phyloP scores from a whole-genome alignment of 2,888 invertebrate species.

The Leptogaster cylindrica region DNA sequence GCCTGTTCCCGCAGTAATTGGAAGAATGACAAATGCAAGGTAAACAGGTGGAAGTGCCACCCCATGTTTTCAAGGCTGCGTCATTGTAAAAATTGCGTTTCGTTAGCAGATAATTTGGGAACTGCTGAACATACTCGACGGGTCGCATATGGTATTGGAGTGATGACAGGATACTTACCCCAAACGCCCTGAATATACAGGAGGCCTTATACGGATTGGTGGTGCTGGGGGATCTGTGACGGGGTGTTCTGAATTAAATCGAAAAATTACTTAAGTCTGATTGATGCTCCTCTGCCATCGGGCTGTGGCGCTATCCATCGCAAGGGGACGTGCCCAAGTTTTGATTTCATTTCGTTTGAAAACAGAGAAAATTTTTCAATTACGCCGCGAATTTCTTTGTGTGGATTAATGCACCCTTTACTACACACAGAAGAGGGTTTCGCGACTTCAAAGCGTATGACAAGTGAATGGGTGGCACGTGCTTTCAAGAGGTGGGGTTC shows the following conservation, averaged over 20 bases:
- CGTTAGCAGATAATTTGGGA: background rate
- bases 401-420: conserved; percentile 4
- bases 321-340: conserved; percentile 34
- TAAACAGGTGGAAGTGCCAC: background rate
- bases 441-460: conserved; percentile 31
- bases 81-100: background rate
- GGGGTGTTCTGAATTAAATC: conserved; percentile 35
- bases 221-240: too few relatives aligned
- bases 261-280: conserved; percentile 33
- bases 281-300: conserved; percentile 16
- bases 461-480: conserved; percentile 30
- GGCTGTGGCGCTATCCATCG: conserved; percentile 18
- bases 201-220: too few relatives aligned
- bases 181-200: too few relatives aligned
- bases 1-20: background rate
- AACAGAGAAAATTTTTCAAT: conserved; percentile 30
- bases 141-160: background rate
- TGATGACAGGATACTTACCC: background rate
- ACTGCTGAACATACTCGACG: background rate
- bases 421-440: background rate
- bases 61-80: background rate
- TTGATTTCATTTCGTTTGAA: conserved; percentile 22
- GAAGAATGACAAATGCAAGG: background rate
- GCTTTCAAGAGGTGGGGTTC: conserved; percentile 6
- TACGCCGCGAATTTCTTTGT: conserved; percentile 20